Base-by-base conservation (phyloP, 2,797 vertebrate species). In the Monodelphis domestica region DNA sequence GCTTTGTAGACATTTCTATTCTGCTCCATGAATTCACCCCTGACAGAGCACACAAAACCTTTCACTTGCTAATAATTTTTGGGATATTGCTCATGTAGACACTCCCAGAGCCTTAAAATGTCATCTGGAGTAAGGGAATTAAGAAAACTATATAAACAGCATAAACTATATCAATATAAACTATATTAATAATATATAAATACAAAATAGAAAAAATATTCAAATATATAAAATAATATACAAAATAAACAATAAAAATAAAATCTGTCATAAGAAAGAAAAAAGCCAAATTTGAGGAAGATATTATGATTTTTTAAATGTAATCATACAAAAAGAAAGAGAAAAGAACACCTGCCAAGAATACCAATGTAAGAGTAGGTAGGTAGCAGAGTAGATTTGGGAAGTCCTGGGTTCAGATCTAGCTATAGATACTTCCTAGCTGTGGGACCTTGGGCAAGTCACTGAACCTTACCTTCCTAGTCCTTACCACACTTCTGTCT, bases 311-410 rank as follows among this genome's bases (percentile, higher is more conserved):
- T 21, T 94, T 89, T 78, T 90, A 51, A 90, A 63, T 29, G 89
- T 91, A 93, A 84, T 90, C 9, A 59, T 3, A 50, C 0, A 12
- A 29, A 50, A 95, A 94, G 21, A 93, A 93, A 95, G 90, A 92
- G 89, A 93, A 51, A 54, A 26, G 70, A 84, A 50, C 3, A 24
- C 17, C 38, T 45, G 50, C 7, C 21, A 84, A 50, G 50, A 84
- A 38, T 45, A 45, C 45, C 21, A n/a, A n/a, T n/a, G n/a, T n/a
- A n/a, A n/a, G n/a, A n/a, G n/a, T n/a, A n/a, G n/a, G n/a, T n/a
- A n/a, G n/a, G n/a, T n/a, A n/a, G n/a, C n/a, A n/a, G n/a, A n/a
- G n/a, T n/a, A n/a, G n/a, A n/a, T n/a, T n/a, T n/a, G n/a, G n/a
- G n/a, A n/a, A n/a, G n/a, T n/a, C n/a, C n/a, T n/a, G n/a, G n/a